phyloP scores from a whole-genome alignment of 1,140 invertebrate species.

The Sitobion miscanthi region DNA sequence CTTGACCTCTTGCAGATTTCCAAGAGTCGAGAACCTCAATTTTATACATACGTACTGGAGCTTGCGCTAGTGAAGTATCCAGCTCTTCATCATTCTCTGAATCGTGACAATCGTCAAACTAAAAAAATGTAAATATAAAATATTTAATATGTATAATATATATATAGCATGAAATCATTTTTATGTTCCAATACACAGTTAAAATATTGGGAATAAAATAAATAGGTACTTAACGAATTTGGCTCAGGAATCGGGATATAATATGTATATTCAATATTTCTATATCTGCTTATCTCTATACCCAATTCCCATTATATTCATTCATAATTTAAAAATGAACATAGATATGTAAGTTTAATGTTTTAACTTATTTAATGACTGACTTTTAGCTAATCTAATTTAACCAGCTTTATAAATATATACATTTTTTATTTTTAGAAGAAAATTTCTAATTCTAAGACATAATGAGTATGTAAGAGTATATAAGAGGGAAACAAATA shows the following conservation, averaged over 20 bases:
- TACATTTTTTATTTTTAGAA: too few species aligned
- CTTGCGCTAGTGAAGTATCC: conserved; percentile 21
- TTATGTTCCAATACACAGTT: neutral
- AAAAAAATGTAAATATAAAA: neutral
- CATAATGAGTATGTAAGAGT: too few species aligned
- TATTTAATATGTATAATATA: neutral
- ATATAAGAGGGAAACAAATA: too few species aligned
- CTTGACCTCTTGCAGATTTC: conserved; percentile 47
- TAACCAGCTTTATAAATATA: neutral
- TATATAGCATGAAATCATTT: neutral
- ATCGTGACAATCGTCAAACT: conserved; percentile 41
- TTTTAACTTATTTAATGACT: neutral
- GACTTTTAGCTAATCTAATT: neutral
- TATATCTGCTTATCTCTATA: too few species aligned
- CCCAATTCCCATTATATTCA: too few species aligned
- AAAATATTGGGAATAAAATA: neutral
- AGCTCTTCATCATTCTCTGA: conserved; percentile 3
- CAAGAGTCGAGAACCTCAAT: conserved; percentile 46
- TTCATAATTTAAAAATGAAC: too few species aligned
- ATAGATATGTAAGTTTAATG: accelerated
- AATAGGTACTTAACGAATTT: neutral
- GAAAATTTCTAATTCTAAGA: too few species aligned
- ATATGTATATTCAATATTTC: too few species aligned
- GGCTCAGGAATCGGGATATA: neutral
- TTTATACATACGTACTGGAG: conserved; percentile 43